Conservation (phyloP, 2,888 invertebrate genomes). For the Eupithecia vulgata region DNA sequence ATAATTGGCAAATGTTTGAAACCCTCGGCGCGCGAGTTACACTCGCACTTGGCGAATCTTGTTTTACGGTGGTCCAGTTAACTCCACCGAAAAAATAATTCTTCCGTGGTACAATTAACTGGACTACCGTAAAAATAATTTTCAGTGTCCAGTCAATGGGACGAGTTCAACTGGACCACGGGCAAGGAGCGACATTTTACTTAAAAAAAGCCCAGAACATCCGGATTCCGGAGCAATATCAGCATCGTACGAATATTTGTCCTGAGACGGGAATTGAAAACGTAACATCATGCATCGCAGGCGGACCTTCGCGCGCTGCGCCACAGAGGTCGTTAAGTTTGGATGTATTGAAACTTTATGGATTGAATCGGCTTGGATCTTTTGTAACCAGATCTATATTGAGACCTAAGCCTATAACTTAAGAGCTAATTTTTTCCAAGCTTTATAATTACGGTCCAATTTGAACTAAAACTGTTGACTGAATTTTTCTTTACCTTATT, state of each 20-base stretch:
- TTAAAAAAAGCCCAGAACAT: neutral
- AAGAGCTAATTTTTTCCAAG: neutral
- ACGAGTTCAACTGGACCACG: too few species aligned
- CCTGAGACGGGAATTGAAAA: neutral
- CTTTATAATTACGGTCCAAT: neutral
- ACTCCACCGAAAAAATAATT: too few species aligned
- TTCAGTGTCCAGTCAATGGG: too few species aligned
- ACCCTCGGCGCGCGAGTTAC: too few species aligned
- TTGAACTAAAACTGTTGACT: neutral
- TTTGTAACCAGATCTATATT: neutral
- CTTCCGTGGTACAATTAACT: too few species aligned
- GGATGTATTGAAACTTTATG: neutral
- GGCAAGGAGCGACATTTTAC: too few species aligned
- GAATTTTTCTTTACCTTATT: constrained; percentile 13
- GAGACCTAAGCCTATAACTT: neutral
- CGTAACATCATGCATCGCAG: neutral
- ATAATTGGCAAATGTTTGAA: too few species aligned
- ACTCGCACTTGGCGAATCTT: too few species aligned
- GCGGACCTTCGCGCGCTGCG: neutral
- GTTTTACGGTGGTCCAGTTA: too few species aligned
- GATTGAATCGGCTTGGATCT: neutral
- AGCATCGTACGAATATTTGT: neutral
- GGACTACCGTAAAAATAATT: too few species aligned
- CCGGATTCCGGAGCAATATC: neutral
- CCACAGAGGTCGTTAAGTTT: neutral